Conservation (phyloP, 2,797 vertebrate genomes). For the Crenuchus spilurus region DNA sequence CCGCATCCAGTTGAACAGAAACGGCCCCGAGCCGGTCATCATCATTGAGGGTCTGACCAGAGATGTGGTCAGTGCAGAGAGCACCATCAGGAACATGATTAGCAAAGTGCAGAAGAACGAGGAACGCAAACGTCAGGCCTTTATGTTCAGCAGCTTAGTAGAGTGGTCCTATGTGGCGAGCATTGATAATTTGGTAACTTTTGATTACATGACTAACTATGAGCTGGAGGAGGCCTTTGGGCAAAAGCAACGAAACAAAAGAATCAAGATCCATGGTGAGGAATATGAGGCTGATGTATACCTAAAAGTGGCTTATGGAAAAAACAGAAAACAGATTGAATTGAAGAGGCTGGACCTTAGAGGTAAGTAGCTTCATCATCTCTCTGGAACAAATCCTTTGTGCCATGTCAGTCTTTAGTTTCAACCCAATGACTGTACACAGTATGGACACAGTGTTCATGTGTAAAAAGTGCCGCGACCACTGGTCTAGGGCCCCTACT, state of each 20-base stretch:
- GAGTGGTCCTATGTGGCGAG: constrained; percentile 76
- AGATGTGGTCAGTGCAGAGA: constrained; percentile 74
- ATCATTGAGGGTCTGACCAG: constrained; percentile 78
- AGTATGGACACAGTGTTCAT: too few species aligned
- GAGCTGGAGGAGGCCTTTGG: constrained; percentile 78
- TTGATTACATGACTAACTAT: constrained; percentile 78
- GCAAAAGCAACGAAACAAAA: background rate
- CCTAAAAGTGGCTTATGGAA: constrained; percentile 6
- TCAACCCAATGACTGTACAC: too few species aligned
- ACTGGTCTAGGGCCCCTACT: too few species aligned
- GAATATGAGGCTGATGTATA: constrained; percentile 58
- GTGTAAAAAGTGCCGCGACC: too few species aligned
- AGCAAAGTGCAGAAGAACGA: constrained; percentile 66
- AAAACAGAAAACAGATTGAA: constrained; percentile 10
- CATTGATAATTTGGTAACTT: background rate
- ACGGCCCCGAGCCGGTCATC: constrained; percentile 65
- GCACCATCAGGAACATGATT: constrained; percentile 75
- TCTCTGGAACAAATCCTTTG: too few species aligned
- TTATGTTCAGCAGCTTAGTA: constrained; percentile 64
- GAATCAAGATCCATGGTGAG: constrained; percentile 66
- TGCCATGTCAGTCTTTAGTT: too few species aligned
- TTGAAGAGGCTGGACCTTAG: constrained; percentile 60
- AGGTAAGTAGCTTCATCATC: constrained; percentile 50
- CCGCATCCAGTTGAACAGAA: constrained; percentile 66
- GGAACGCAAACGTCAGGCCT: constrained; percentile 68